Percentiles rank a stretch among this genome's conserved stretches.
phyloP scores from a whole-genome alignment of 2,888 invertebrate species.

The Euplexia lucipara region DNA sequence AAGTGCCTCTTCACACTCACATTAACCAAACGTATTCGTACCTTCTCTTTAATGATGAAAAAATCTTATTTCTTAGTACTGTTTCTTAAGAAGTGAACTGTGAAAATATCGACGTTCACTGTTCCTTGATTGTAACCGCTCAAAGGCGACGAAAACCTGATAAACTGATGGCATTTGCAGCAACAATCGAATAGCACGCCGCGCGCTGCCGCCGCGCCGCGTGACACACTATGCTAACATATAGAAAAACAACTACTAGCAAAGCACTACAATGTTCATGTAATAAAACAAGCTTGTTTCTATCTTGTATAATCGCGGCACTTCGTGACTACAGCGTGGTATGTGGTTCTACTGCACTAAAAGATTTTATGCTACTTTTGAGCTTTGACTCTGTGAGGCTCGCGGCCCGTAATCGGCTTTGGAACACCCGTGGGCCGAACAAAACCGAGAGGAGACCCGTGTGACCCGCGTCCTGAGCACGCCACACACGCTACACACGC shows the following conservation, averaged over 20 bases:
- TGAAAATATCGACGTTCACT: slow-evolving; percentile 7
- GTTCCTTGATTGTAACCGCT: background rate
- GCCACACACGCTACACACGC: slow-evolving; percentile 2
- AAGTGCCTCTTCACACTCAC: background rate
- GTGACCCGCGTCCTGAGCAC: background rate
- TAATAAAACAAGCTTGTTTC: background rate
- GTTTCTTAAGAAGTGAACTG: background rate
- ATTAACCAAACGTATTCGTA: background rate
- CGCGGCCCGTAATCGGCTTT: slow-evolving; percentile 28
- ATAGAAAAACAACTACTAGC: slow-evolving; percentile 2
- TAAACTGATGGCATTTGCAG: slow-evolving; percentile 22
- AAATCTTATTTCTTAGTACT: background rate
- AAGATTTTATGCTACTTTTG: slow-evolving; percentile 2
- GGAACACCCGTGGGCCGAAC: background rate
- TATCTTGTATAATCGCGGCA: no score
- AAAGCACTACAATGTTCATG: background rate
- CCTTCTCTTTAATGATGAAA: background rate
- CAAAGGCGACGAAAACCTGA: background rate
- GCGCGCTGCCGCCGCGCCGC: background rate
- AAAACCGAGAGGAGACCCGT: background rate
- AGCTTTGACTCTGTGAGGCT: background rate
- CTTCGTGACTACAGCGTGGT: background rate
- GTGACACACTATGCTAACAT: background rate
- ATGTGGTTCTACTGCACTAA: slow-evolving; percentile 9
- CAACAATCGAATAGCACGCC: slow-evolving; percentile 8